These are phyloP conservation scores for Lomographa bimaculata DNA, from an alignment of 2,888 invertebrate species.

Conservation along the genomic window DNA sequence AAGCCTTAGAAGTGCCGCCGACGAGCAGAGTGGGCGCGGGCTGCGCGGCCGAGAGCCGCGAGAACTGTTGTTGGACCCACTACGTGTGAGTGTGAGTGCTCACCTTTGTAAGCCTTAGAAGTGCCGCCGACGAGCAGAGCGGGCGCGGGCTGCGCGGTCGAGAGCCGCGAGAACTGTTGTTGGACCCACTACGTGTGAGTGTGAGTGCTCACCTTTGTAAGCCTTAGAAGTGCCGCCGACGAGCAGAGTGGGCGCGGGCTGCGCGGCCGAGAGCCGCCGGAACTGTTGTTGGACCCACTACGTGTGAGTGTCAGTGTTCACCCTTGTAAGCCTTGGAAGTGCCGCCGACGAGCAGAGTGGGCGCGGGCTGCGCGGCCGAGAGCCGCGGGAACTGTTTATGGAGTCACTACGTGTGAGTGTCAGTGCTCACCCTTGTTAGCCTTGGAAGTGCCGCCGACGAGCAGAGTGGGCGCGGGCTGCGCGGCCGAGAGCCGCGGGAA, in stretches of 20 bases:
- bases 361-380: conserved; percentile 55
- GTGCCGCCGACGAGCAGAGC: conserved; percentile 40
- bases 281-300: conserved; percentile 56
- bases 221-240: conserved; percentile 43
- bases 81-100: conserved; percentile 17
- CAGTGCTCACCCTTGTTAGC: conserved; percentile 64
- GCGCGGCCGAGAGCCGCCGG: conserved; percentile 70
- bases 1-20: conserved; percentile 43
- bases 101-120: conserved; percentile 60
- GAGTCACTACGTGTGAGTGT: conserved; percentile 77
- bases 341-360: conserved; percentile 41
- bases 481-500: conserved; percentile 76
- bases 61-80: conserved; percentile 63
- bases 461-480: conserved; percentile 45
- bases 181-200: too few species aligned
- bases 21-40: conserved; percentile 47
- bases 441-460: conserved; percentile 43
- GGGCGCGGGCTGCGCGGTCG: conserved; percentile 53
- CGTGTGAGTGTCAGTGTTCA: conserved; percentile 33
- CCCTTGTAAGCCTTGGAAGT: conserved; percentile 55
- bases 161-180: conserved; percentile 79
- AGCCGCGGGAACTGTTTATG: conserved; percentile 80
- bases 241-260: conserved; percentile 46
- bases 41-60: conserved; percentile 66
- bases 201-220: conserved; percentile 70